Conservation (phyloP, 2,888 invertebrate species). For the Tetranychus piercei region DNA sequence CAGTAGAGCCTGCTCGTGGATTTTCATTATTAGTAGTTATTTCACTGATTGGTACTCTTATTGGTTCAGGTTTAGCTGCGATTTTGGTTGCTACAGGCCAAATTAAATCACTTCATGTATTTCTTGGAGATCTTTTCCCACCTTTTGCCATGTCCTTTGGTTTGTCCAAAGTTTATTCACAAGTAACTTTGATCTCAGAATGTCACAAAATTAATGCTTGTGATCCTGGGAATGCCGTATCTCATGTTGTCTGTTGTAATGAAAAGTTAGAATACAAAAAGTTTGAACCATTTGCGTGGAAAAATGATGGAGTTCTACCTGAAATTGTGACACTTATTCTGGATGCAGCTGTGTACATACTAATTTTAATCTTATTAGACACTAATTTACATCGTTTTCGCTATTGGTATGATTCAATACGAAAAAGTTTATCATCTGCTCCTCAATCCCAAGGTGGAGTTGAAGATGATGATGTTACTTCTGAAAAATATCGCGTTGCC, state of each 20-base stretch:
- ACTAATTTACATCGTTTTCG: neutral
- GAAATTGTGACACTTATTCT: no score
- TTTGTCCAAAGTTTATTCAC: neutral
- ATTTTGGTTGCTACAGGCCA: neutral
- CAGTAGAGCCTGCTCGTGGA: slow-evolving; percentile 24
- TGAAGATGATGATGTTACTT: slow-evolving; percentile 7
- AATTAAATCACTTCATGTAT: neutral
- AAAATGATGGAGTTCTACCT: neutral
- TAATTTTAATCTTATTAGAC: neutral
- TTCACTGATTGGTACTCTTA: slow-evolving; percentile 15
- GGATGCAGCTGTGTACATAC: neutral
- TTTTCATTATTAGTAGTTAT: slow-evolving; percentile 21
- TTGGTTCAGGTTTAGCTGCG: neutral
- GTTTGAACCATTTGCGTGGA: neutral
- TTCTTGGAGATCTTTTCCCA: neutral
- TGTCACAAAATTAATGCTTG: no score
- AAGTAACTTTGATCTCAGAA: neutral
- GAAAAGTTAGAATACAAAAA: no score
- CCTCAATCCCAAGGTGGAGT: neutral
- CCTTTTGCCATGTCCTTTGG: neutral
- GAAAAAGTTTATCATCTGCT: neutral
- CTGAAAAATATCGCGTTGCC: neutral
- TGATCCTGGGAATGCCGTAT: no score
- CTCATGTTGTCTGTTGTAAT: no score
- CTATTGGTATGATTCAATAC: neutral